A percentile compares a stretch with the other conserved stretches of the same genome.
Conservation (phyloP, 92 coral and sea anemone species). For the Hydrozoanthus gracilis region DNA sequence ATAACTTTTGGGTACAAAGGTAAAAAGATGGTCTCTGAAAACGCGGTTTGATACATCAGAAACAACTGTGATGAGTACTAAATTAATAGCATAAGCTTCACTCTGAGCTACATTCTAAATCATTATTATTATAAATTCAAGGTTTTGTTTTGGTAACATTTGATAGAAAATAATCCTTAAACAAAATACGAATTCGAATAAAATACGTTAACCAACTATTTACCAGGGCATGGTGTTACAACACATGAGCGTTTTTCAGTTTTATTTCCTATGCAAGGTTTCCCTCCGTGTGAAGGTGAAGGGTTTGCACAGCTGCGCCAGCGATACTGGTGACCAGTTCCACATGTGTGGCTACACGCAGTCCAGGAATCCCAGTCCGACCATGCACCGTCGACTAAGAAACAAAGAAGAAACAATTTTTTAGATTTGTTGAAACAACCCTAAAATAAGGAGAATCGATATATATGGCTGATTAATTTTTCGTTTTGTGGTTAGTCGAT, state of each 20-base stretch:
- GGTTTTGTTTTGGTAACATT: too few species aligned
- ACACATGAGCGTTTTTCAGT: conserved; percentile 24
- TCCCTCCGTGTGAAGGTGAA: conserved; percentile 27
- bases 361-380: conserved; percentile 35
- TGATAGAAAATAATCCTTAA: too few species aligned
- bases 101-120: too few species aligned
- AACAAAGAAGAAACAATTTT: not conserved
- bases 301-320: conserved; percentile 43
- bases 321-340: conserved; percentile 43
- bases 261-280: conserved; percentile 15
- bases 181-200: too few species aligned
- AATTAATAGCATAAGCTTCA: too few species aligned
- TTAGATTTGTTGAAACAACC: not conserved
- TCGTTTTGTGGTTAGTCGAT: not conserved
- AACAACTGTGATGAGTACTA: too few species aligned
- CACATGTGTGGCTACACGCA: conserved; percentile 34
- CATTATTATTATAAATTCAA: too few species aligned
- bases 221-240: conserved; percentile 26
- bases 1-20: too few species aligned
- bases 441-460: not conserved
- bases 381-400: conserved; percentile 21
- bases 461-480: not conserved
- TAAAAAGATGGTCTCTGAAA: too few species aligned
- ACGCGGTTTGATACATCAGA: too few species aligned
- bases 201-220: not conserved